Evolutionary conservation across 2,113 vertebrate species (phyloP).

Genomic region (Thinocorus orbignyianus): DNA sequence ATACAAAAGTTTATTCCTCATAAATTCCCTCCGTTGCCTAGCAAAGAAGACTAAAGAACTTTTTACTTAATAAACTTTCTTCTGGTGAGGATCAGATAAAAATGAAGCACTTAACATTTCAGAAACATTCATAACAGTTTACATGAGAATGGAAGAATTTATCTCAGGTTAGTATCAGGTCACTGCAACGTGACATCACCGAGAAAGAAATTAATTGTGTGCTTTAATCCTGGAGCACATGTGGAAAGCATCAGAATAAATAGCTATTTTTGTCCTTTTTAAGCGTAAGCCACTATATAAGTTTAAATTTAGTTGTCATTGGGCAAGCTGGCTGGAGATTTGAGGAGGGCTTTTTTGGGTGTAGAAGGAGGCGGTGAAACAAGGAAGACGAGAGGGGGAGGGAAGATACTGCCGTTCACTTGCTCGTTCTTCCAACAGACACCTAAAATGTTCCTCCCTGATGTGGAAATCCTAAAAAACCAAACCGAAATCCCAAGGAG

Average conservation of each 20-base stretch:
- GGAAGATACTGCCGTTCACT: background rate
- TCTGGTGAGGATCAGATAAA: constrained; percentile 1
- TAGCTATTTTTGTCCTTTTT: background rate
- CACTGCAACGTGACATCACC: background rate
- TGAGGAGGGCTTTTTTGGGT: background rate
- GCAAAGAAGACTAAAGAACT: background rate
- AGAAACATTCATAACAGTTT: background rate
- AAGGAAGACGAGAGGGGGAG: background rate
- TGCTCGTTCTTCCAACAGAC: background rate
- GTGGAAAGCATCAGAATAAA: background rate
- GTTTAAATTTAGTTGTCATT: background rate
- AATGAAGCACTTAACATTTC: background rate
- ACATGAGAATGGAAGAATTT: background rate
- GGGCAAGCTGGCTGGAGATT: background rate
- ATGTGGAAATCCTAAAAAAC: background rate
- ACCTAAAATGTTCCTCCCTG: background rate
- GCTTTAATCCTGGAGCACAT: background rate
- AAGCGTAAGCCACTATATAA: background rate
- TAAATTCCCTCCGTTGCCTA: constrained; percentile 17
- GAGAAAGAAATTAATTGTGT: background rate
- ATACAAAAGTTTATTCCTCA: background rate
- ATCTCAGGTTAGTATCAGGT: constrained; percentile 31
- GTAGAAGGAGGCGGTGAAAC: background rate
- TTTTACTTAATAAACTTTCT: background rate
- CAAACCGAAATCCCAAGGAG: background rate